Conservation (phyloP, 2,888 invertebrate species). For the Hypolimnas misippus region DNA sequence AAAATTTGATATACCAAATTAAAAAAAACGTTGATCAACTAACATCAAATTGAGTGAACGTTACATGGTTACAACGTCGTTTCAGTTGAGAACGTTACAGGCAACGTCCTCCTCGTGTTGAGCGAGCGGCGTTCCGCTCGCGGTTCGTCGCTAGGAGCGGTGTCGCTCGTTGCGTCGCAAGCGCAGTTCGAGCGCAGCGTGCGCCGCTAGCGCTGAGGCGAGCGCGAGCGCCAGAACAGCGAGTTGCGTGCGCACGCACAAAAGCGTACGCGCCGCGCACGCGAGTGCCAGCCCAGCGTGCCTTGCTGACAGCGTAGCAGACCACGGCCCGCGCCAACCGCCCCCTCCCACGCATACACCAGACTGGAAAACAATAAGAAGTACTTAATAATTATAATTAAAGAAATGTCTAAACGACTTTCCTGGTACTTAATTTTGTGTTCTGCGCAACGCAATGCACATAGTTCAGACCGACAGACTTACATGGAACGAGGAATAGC, state of each 20-base stretch:
- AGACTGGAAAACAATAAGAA: constrained; percentile 48
- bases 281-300: constrained; percentile 85
- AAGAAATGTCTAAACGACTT: too few relatives aligned
- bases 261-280: constrained; percentile 85
- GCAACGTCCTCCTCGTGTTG: constrained; percentile 22
- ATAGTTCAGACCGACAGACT: too few relatives aligned
- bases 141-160: constrained; percentile 37
- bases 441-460: too few relatives aligned
- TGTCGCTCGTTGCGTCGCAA: constrained; percentile 72
- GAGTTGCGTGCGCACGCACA: constrained; percentile 82
- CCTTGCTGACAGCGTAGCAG: constrained; percentile 70
- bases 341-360: constrained; percentile 74
- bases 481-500: too few relatives aligned
- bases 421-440: too few relatives aligned
- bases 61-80: too few relatives aligned
- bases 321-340: constrained; percentile 85
- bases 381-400: too few relatives aligned
- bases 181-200: constrained; percentile 64
- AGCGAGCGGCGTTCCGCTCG: constrained; percentile 20
- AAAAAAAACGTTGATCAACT: too few relatives aligned
- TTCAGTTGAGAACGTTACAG: constrained; percentile 22
- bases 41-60: too few relatives aligned
- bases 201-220: constrained; percentile 64
- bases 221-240: constrained; percentile 73
- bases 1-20: too few relatives aligned